Evolutionary conservation across 2,113 vertebrate species (phyloP), one percentile per base, ranked within the genome.

Genomic region (Dicerorhinus sumatrensis): DNA sequence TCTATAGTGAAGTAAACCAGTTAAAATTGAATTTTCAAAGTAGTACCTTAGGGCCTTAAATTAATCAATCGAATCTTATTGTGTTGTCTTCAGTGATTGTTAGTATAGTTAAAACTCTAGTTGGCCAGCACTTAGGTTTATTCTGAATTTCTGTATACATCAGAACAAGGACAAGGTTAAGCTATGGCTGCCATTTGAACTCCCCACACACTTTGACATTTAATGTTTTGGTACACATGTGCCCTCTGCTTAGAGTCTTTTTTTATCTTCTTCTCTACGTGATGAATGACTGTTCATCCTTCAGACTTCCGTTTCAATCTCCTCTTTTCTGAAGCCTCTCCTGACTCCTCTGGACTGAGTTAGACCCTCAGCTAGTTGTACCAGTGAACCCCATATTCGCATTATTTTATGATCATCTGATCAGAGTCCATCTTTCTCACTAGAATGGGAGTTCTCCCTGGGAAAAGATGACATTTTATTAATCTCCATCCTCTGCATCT

Each of bases 1-100:
- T 83, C 23, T 93, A 21, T 27, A 79, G 39, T 84, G 75, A 95
- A 93, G 33, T 97, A 73, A 72, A 87, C 51, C 33, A 58, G 9
- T 85, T 85, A 86, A 75, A 84, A 36, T 48, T 46, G 21, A 65
- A 67, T 63, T 83, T 65, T 48, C 42, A 62, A 60, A 48, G 8
- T 76, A 62, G 70, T 88, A 58, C 72, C 58, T 56, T 70, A 88
- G 46, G 42, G 18, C 36, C 39, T 97, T 91, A 79, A 93, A 25
- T 76, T 85, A 76, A 82, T 94, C 33, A 63, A 27, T 17, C 56
- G 60, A 25, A 33, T 69, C 63, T 83, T 76, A 67, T 6, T 46
- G 48, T 75, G 58, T 67, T 65, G 39, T 76, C 42, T 83, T 91
- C 25, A 90, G 18, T 80, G 25, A 33, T 91, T 93, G 39, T 90